These are phyloP conservation scores for Polypedilum vanderplanki DNA, from an alignment of 1,140 invertebrate genomes.

Conservation along the genomic window DNA sequence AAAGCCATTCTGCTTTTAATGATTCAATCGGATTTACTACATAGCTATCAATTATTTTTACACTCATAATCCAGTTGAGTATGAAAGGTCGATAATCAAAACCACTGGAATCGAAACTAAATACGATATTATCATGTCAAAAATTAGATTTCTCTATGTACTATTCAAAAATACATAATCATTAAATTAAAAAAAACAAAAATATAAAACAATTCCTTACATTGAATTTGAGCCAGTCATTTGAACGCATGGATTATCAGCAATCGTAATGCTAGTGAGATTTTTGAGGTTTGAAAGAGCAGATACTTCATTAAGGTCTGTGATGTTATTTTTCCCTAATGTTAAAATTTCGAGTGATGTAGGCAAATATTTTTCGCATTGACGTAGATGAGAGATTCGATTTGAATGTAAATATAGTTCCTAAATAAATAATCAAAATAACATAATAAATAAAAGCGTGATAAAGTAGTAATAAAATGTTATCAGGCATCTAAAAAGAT, in stretches of 20 bases:
- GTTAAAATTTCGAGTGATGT: slow-evolving; percentile 65
- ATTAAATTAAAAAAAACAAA: slow-evolving; percentile 32
- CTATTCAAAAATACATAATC: not conserved
- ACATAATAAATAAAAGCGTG: no score
- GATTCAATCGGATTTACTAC: slow-evolving; percentile 85
- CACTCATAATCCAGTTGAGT: slow-evolving; percentile 84
- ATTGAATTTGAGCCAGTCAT: slow-evolving; percentile 48
- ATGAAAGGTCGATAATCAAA: slow-evolving; percentile 90
- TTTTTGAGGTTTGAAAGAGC: slow-evolving; percentile 66
- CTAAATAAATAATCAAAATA: slow-evolving; percentile 48
- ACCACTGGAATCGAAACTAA: slow-evolving; percentile 41
- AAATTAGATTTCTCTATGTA: slow-evolving; percentile 23
- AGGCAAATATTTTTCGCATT: slow-evolving; percentile 77
- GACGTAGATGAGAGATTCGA: slow-evolving; percentile 68
- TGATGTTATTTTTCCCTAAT: slow-evolving; percentile 75
- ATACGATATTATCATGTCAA: slow-evolving; percentile 22
- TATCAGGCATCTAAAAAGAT: no score
- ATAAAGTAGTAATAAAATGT: no score
- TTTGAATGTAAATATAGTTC: slow-evolving; percentile 81
- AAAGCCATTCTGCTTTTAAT: slow-evolving; percentile 90
- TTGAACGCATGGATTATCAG: slow-evolving; percentile 78
- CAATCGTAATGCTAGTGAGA: slow-evolving; percentile 72
- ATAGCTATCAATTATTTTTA: slow-evolving; percentile 82
- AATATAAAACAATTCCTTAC: slow-evolving; percentile 61
- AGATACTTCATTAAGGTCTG: slow-evolving; percentile 80